phyloP scores from a whole-genome alignment of 2,113 vertebrate species.

The Chaetodon auriga region DNA sequence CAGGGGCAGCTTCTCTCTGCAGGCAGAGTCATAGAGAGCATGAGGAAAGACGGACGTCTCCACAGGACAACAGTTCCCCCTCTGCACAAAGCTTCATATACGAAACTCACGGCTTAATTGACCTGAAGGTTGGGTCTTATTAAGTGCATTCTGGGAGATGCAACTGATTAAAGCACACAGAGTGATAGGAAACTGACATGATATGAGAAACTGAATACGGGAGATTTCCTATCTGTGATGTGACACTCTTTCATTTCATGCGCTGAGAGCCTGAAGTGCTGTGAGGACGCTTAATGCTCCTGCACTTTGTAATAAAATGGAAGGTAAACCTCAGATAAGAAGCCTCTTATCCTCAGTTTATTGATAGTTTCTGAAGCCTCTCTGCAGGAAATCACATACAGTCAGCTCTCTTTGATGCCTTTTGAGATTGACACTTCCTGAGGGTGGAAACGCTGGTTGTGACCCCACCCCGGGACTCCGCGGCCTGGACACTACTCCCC shows the following conservation, averaged over 20 bases:
- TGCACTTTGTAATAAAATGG: constrained; percentile 67
- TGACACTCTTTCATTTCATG: constrained; percentile 46
- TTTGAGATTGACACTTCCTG: constrained; percentile 67
- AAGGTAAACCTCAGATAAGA: constrained; percentile 64
- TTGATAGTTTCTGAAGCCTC: constrained; percentile 58
- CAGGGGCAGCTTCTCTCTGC: constrained; percentile 54
- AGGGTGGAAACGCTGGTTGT: constrained; percentile 47
- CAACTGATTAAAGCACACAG: constrained; percentile 31
- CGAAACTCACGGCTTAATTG: constrained; percentile 46
- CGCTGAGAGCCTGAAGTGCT: constrained; percentile 38
- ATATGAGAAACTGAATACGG: constrained; percentile 18
- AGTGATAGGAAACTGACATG: constrained; percentile 3
- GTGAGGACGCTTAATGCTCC: constrained; percentile 39
- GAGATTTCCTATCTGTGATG: constrained; percentile 40
- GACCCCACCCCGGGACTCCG: constrained; percentile 59
- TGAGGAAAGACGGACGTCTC: constrained; percentile 66
- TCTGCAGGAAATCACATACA: constrained; percentile 65
- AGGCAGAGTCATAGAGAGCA: constrained; percentile 66
- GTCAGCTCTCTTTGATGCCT: constrained; percentile 55
- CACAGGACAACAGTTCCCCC: constrained; percentile 52
- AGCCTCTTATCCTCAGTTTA: constrained; percentile 53
- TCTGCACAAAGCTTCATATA: constrained; percentile 23
- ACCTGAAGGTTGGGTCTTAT: constrained; percentile 27
- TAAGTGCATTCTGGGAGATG: constrained; percentile 24
- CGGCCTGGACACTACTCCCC: constrained; percentile 38